phyloP scores from a whole-genome alignment of 2,113 vertebrate species.

The Phocoena sinus region DNA sequence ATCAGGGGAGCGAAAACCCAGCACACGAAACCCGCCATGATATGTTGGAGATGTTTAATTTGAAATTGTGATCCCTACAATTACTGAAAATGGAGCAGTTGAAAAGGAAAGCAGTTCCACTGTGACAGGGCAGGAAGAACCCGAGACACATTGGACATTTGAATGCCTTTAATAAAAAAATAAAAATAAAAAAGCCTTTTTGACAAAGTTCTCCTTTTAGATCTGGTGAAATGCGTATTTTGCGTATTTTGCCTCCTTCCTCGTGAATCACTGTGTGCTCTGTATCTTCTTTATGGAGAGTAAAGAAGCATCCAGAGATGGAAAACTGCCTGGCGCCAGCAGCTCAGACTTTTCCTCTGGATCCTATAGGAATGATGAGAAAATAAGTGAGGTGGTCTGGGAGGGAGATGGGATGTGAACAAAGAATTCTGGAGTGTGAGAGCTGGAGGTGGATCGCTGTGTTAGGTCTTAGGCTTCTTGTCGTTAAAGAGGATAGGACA shows the following conservation, averaged over 20 bases:
- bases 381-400: neutral
- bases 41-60: neutral
- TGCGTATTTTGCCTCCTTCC: slow-evolving; percentile 32
- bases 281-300: neutral
- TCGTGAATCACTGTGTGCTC: slow-evolving; percentile 1
- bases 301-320: neutral
- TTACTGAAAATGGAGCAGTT: slow-evolving; percentile 15
- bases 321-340: neutral
- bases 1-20: neutral
- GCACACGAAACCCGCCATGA: neutral
- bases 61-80: slow-evolving; percentile 16
- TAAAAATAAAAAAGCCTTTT: slow-evolving; percentile 31
- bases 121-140: slow-evolving; percentile 49
- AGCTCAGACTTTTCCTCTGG: neutral
- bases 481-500: neutral
- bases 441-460: neutral
- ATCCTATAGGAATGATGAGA: neutral
- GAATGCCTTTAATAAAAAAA: neutral
- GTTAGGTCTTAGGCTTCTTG: neutral
- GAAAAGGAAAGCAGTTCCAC: slow-evolving; percentile 28
- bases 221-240: slow-evolving; percentile 59
- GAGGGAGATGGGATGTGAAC: neutral
- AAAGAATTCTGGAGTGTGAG: neutral
- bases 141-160: slow-evolving; percentile 45
- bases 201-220: slow-evolving; percentile 57